Evolutionary conservation across 2,888 invertebrate genomes (phyloP).

Genomic region (Caenorhabditis imperialis): DNA sequence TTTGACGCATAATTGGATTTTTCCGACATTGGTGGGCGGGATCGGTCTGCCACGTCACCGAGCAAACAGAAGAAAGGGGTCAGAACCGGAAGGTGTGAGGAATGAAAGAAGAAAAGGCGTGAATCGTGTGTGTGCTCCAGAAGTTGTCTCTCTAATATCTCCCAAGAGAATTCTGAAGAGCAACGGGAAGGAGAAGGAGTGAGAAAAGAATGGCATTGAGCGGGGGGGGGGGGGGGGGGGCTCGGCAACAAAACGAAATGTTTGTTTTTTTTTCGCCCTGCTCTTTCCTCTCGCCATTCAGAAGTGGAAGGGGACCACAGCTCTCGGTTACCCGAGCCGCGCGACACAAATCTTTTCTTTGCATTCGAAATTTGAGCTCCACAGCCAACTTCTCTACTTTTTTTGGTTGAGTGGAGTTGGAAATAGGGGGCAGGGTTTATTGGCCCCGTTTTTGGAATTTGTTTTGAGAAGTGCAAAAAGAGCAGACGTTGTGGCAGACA

Average conservation of each 20-base stretch:
- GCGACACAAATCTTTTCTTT: constrained; percentile 42
- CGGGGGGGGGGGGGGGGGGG: constrained; percentile 10
- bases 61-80: not conserved
- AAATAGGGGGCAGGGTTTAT: too few species aligned
- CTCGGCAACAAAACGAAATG: constrained; percentile 35
- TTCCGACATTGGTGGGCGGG: too few species aligned
- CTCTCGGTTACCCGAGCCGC: constrained; percentile 12
- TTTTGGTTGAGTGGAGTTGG: not conserved
- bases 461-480: constrained; percentile 13
- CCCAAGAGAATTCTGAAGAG: constrained; percentile 35
- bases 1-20: too few species aligned
- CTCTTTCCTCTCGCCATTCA: not conserved
- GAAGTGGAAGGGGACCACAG: not conserved
- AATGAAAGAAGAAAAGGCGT: constrained; percentile 1
- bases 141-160: constrained; percentile 49
- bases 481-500: too few species aligned
- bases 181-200: constrained; percentile 7
- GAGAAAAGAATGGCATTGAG: constrained; percentile 1
- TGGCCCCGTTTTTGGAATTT: constrained; percentile 5
- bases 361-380: constrained; percentile 46
- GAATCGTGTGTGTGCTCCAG: constrained; percentile 24
- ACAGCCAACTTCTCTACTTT: not conserved
- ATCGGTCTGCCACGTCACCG: not conserved
- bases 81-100: too few species aligned
- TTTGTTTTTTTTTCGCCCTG: constrained; percentile 34